Conservation (phyloP, 2,888 invertebrate species). For the Amphipyra berbera region DNA sequence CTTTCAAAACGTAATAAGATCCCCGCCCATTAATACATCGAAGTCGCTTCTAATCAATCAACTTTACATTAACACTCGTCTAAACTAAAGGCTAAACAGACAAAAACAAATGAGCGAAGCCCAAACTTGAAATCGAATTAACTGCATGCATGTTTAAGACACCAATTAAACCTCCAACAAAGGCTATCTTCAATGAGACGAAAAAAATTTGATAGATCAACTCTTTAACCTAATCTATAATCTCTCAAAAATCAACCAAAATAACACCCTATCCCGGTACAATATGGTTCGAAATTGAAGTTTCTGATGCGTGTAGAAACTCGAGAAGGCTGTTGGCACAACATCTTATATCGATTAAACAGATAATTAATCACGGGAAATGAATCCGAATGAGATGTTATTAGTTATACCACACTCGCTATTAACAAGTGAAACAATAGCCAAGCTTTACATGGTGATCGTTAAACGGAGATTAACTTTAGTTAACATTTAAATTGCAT, state of each 20-base stretch:
- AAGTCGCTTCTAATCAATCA: constrained; percentile 86
- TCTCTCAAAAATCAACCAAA: constrained; percentile 57
- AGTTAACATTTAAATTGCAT: constrained; percentile 20
- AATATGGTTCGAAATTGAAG: constrained; percentile 51
- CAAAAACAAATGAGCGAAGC: constrained; percentile 85
- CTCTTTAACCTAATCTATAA: constrained; percentile 87
- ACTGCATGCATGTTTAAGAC: constrained; percentile 86
- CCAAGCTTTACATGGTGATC: constrained; percentile 73
- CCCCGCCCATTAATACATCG: constrained; percentile 76
- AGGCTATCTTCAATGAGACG: constrained; percentile 88
- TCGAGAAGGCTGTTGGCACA: constrained; percentile 88
- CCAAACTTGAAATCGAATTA: constrained; percentile 86
- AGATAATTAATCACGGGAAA: constrained; percentile 90
- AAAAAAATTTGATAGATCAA: constrained; percentile 89
- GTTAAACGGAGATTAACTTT: constrained; percentile 39
- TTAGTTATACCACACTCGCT: constrained; percentile 89
- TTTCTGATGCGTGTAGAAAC: constrained; percentile 62
- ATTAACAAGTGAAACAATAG: constrained; percentile 89
- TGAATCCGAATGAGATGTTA: constrained; percentile 90
- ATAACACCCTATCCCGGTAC: constrained; percentile 47
- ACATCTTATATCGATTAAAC: constrained; percentile 90
- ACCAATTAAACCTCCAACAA: constrained; percentile 89
- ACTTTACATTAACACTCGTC: constrained; percentile 84
- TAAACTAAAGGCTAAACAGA: constrained; percentile 74
- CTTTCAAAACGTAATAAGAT: constrained; percentile 67